These are phyloP conservation scores for Alauda arvensis DNA, from an alignment of 2,797 vertebrate genomes.

Conservation along the genomic window DNA sequence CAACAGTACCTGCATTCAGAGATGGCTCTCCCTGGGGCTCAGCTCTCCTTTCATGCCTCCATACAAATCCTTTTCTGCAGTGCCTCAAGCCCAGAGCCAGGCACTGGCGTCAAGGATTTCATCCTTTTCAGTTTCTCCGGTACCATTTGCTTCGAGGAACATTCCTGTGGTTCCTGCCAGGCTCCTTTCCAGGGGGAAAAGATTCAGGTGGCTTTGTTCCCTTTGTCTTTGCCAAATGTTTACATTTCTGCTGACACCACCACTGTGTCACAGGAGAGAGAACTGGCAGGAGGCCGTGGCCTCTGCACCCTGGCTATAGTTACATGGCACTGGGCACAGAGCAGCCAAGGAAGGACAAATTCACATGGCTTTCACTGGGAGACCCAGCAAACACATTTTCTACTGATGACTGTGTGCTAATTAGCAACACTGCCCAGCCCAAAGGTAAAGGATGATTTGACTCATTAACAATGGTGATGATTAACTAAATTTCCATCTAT, in stretches of 20 bases:
- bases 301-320: background rate
- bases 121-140: background rate
- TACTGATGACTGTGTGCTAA: background rate
- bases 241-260: constrained; percentile 1
- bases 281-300: background rate
- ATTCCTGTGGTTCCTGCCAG: constrained; percentile 42
- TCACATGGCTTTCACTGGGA: background rate
- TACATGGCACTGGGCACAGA: background rate
- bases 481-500: background rate
- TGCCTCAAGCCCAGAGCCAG: background rate
- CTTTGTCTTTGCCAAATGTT: constrained; percentile 34
- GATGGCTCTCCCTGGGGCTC: accelerated
- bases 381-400: background rate
- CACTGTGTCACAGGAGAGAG: background rate
- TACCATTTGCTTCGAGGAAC: constrained; percentile 10
- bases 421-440: background rate
- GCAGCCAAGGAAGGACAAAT: background rate
- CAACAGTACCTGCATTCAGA: background rate
- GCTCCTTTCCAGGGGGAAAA: constrained; percentile 36
- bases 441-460: background rate
- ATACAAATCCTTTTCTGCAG: background rate
- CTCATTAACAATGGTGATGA: background rate
- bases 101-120: background rate
- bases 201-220: constrained; percentile 43
- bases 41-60: background rate